Evolutionary conservation across 2,113 vertebrate species (phyloP), one percentile per base, ranked within the genome.

Genomic region (Rhynchomys soricoides): DNA sequence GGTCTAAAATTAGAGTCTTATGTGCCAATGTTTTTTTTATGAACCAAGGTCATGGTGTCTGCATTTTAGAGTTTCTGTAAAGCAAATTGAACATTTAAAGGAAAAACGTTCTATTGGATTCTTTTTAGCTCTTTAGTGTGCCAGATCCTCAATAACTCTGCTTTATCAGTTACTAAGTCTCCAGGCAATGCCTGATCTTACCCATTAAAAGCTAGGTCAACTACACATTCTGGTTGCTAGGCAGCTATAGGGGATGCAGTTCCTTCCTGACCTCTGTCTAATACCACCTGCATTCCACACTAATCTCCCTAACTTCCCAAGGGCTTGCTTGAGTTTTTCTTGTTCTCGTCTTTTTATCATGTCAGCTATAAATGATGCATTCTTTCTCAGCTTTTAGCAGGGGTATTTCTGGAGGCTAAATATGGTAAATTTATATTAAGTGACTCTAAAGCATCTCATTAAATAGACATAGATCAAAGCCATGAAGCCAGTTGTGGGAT

Each of bases 191-290:
- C 77, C 96, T 94, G 94, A 95, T 90, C 52, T 98, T 90, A 66
- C 57, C 92, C 94, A 24, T 98, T 98, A 94, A 94, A 96, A 96
- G 93, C 31, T 81, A 59, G 52, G 19, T 95, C 66, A 52, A 29
- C 3, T 97, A 86, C 86, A 95, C 57, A 29, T 77, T 94, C 97
- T 96, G 87, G 96, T 98, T 99, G 98, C 98, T 98, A 98, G 96
- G 98, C 79, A 55, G 97, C 97, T 89, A 75, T 90, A 96, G 94
- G 92, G 94, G 11, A 0, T 97, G 93, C 21, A 37, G 50, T 96
- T 93, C 87, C 95, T 98, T 98, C 88, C 77, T 97, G 87, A 96
- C 8, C 2, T 81, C 29, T 73, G 90, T 93, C 95, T 97, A 75
- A 48, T 70, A 62, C 50, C 68, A 78, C 74, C 79, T 66, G 82